Evolutionary conservation across 2,113 vertebrate species (phyloP).

Genomic region (Plestiodon gilberti): DNA sequence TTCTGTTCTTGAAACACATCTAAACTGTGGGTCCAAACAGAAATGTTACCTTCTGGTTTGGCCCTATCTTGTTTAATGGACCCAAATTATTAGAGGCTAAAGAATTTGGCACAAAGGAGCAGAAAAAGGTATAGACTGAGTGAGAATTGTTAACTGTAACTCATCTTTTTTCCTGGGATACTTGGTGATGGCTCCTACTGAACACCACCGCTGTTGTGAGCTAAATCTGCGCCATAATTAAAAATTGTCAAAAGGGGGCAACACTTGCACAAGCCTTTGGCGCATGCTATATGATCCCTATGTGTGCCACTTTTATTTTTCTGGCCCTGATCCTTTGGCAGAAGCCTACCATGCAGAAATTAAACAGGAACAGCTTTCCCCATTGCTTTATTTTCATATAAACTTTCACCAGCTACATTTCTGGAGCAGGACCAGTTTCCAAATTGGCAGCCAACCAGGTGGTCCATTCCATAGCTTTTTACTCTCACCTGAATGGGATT

Average conservation of each 20-base stretch:
- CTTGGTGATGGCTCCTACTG: neutral
- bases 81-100: neutral
- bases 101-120: neutral
- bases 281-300: too few species aligned
- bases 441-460: neutral
- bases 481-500: conserved; percentile 84
- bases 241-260: neutral
- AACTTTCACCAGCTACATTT: neutral
- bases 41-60: neutral
- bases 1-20: neutral
- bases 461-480: neutral
- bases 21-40: neutral
- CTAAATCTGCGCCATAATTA: neutral
- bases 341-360: neutral
- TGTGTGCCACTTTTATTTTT: neutral
- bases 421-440: neutral
- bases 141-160: neutral
- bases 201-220: neutral
- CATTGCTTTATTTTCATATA: neutral
- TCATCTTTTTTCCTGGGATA: neutral
- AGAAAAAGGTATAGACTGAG: neutral
- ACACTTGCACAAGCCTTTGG: neutral
- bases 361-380: neutral
- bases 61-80: neutral
- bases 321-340: neutral